Base-by-base conservation (phyloP, 2,888 invertebrate species). In the Chymomyza caudatula region DNA sequence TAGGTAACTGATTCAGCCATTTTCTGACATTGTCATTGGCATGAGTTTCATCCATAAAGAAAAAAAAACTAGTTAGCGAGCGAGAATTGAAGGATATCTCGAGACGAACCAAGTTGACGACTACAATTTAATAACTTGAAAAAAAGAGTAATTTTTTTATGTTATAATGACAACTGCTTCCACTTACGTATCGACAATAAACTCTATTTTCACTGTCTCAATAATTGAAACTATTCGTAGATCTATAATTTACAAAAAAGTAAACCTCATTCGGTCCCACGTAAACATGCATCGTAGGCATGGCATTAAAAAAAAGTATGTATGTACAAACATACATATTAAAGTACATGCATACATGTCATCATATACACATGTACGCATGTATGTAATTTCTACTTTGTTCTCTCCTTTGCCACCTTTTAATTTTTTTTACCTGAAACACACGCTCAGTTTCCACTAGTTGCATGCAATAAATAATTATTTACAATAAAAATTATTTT, bases 341-440 rank as follows among this genome's bases (percentile, higher is more conserved):
- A 6, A 11, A 13, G n/a, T 47, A 47, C 47, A 47, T 47, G 2
- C 43, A 43, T 43, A 11, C 15, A 47, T 47, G 5, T 47, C 5
- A 8, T 15, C 47, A 47, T 47, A 19, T 17, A 44, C 15, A 44
- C n/a, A 47, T 11, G 2, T 47, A 47, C 17, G 29, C 62, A 69
- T 74, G 71, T 76, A 83, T 83, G 78, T 83, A 83, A 76, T 76
- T 76, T 71, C 29, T 63, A 60, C 20, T 72, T 74, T 61, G 55
- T 57, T 66, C 55, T 63, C 62, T 47, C 49, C 56, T 55, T 55
- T 52, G 51, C 23, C 37, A 29, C 47, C 47, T 2, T 49, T 37
- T 43, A n/a, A 65, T 66, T 62, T 37, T 29, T 37, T 57, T 77
- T 81, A 79, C 78, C 79, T 83, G 71, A 53, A 69, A 63, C 80